These are phyloP conservation scores for Drymodes brunneopygia DNA, from an alignment of 2,113 vertebrate genomes.

Conservation along the genomic window DNA sequence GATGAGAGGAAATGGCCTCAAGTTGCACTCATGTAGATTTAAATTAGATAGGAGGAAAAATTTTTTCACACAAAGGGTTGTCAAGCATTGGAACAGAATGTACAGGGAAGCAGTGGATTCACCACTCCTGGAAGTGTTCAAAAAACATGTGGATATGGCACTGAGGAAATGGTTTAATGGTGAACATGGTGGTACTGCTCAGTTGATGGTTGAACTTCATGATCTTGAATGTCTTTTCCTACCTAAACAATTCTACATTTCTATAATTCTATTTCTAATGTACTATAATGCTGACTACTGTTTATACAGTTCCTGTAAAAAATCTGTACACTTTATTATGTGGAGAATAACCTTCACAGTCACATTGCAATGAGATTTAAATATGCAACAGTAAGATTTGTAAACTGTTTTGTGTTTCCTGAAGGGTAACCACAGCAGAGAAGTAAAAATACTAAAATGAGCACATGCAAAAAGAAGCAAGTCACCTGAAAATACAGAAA, in stretches of 20 bases:
- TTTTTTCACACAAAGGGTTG: neutral
- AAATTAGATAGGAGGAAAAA: neutral
- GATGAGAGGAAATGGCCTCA: neutral
- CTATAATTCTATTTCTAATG: neutral
- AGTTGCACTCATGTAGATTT: neutral
- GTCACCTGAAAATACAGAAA: neutral
- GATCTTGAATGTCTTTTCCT: neutral
- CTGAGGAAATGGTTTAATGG: neutral
- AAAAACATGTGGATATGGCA: neutral
- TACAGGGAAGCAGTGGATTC: neutral
- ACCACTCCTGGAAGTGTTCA: neutral
- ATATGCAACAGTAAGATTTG: neutral
- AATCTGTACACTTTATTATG: neutral
- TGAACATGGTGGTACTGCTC: neutral
- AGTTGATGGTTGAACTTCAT: neutral
- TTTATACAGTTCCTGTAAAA: slow-evolving; percentile 4
- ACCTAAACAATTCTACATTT: rapidly evolving
- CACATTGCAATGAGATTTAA: neutral
- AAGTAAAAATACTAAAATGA: neutral
- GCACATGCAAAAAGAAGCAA: neutral
- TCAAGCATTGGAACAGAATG: neutral
- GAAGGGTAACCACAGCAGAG: neutral
- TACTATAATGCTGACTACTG: neutral
- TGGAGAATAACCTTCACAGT: neutral
- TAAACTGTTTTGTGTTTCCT: neutral